Evolutionary conservation across 1,140 invertebrate species (phyloP).

Genomic region (Stegodyphus mimosarum): DNA sequence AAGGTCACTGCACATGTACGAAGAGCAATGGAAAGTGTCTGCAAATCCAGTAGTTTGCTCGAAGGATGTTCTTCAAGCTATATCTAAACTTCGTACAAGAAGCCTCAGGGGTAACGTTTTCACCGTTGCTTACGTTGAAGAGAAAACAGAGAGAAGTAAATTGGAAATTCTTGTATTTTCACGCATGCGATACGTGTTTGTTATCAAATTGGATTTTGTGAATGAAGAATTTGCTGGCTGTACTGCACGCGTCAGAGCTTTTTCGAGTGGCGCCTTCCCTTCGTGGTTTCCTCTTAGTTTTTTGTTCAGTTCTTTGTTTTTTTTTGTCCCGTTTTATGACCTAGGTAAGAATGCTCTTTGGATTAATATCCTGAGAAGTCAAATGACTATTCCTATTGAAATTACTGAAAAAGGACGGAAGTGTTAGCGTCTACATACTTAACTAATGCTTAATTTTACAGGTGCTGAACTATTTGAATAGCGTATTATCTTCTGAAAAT

Average conservation of each 20-base stretch:
- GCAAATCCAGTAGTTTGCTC: slow-evolving; percentile 50
- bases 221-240: slow-evolving; percentile 40
- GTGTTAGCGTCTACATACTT: slow-evolving; percentile 7
- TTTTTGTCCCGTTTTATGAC: slow-evolving; percentile 55
- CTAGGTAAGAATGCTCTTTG: slow-evolving; percentile 18
- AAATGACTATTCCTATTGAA: slow-evolving; percentile 48
- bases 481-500: not conserved
- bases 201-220: slow-evolving; percentile 28
- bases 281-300: slow-evolving; percentile 52
- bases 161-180: slow-evolving; percentile 43
- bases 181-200: slow-evolving; percentile 31
- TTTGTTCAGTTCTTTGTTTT: slow-evolving; percentile 40
- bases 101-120: slow-evolving; percentile 36
- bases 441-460: not conserved
- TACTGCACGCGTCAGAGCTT: slow-evolving; percentile 22
- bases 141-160: slow-evolving; percentile 37
- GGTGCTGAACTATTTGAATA: not conserved
- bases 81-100: slow-evolving; percentile 12
- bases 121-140: slow-evolving; percentile 45
- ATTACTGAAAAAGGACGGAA: slow-evolving; percentile 28
- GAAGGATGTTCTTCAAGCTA: slow-evolving; percentile 46
- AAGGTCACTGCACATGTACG: slow-evolving; percentile 39
- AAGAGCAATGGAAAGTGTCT: slow-evolving; percentile 46
- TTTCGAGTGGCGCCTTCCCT: slow-evolving; percentile 34
- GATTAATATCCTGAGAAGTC: slow-evolving; percentile 35